Evolutionary conservation across 2,888 invertebrate genomes (phyloP).

Genomic region (Rugalucina vietnamica): DNA sequence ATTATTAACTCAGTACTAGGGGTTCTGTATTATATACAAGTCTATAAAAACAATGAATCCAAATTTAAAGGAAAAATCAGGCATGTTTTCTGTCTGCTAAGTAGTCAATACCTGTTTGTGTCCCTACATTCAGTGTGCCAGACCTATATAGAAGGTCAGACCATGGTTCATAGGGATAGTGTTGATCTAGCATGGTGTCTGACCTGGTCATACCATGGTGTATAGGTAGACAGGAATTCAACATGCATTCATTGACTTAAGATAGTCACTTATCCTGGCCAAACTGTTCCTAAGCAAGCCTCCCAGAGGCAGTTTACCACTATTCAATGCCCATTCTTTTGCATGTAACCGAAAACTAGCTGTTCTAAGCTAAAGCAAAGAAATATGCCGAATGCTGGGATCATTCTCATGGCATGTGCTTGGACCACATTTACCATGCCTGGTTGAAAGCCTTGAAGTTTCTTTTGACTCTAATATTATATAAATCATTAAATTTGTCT

Average conservation of each 20-base stretch:
- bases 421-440: no score
- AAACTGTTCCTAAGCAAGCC: no score
- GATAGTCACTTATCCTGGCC: no score
- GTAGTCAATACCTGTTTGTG: neutral
- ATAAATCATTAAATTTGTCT: neutral
- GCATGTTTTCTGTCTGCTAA: neutral
- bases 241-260: neutral
- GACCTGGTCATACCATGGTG: conserved; percentile 11
- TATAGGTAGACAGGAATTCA: conserved; percentile 11
- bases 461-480: neutral
- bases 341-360: neutral
- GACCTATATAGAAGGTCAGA: conserved; percentile 32
- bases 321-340: no score
- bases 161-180: conserved; percentile 52
- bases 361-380: neutral
- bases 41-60: no score
- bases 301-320: no score
- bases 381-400: no score
- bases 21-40: no score
- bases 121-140: conserved; percentile 50
- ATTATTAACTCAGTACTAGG: no score
- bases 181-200: conserved; percentile 42
- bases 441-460: conserved; percentile 10
- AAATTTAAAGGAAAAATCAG: no score
- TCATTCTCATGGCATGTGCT: no score